Conservation (phyloP, 2,888 invertebrate genomes). For the Caenorhabditis becei region DNA sequence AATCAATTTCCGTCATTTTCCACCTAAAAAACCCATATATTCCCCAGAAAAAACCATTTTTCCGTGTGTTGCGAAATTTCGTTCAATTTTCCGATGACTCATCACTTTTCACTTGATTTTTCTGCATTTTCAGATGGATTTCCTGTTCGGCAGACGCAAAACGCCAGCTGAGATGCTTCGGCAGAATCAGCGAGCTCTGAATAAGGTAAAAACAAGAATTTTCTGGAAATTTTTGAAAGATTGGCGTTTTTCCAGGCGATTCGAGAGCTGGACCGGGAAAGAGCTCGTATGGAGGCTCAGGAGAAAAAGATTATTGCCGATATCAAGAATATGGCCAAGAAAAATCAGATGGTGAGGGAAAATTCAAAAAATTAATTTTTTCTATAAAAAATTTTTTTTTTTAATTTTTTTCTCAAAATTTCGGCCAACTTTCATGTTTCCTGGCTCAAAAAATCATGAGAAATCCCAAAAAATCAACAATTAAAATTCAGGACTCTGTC, state of each 20-base stretch:
- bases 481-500: slow-evolving; percentile 90
- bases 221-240: slow-evolving; percentile 4
- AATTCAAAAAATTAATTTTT: slow-evolving; percentile 5
- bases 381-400: background rate
- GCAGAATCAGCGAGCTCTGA: slow-evolving; percentile 97
- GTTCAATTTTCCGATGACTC: slow-evolving; percentile 31
- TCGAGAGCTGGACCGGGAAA: slow-evolving; percentile 90
- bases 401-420: background rate
- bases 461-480: background rate
- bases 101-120: slow-evolving; percentile 11
- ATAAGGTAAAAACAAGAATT: slow-evolving; percentile 86
- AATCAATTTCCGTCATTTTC: background rate
- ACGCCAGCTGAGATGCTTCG: slow-evolving; percentile 98
- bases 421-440: too few relatives aligned
- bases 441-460: background rate
- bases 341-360: slow-evolving; percentile 94
- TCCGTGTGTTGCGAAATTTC: slow-evolving; percentile 31
- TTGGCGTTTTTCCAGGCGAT: slow-evolving; percentile 86
- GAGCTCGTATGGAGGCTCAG: slow-evolving; percentile 92
- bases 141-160: slow-evolving; percentile 93
- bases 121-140: slow-evolving; percentile 81
- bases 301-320: slow-evolving; percentile 98
- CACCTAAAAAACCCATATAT: background rate
- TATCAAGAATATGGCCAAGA: slow-evolving; percentile 98
- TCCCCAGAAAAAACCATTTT: background rate